Conservation (phyloP, 2,797 vertebrate species). For the Eulemur rubriventer region DNA sequence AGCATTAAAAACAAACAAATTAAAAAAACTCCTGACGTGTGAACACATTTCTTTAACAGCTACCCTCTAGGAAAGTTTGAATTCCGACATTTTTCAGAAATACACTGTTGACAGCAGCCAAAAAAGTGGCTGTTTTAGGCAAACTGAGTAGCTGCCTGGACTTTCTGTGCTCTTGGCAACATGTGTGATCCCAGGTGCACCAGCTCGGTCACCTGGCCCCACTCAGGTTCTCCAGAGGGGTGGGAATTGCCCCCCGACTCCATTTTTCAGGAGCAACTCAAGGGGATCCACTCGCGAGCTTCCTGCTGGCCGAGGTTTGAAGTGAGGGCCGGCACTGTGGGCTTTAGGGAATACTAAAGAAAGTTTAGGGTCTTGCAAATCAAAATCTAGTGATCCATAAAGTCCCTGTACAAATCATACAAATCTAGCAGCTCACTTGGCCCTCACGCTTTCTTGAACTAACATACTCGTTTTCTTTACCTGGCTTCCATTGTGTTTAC, state of each 20-base stretch:
- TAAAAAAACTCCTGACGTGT: background rate
- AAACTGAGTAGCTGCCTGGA: background rate
- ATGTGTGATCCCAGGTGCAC: background rate
- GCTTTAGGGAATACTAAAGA: background rate
- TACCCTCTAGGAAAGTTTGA: background rate
- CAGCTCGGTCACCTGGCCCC: background rate
- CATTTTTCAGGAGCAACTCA: background rate
- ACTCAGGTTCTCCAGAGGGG: background rate
- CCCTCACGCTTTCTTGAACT: background rate
- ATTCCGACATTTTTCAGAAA: background rate
- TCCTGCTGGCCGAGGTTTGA: background rate
- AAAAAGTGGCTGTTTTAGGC: background rate
- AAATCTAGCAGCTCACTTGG: background rate
- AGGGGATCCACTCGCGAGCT: background rate
- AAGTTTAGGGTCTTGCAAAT: background rate
- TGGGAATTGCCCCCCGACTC: background rate
- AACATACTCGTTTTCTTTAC: background rate
- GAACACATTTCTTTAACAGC: background rate
- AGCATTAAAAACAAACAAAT: slow-evolving; percentile 51
- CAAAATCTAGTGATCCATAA: background rate
- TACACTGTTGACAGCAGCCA: background rate
- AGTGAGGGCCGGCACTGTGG: background rate
- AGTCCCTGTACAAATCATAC: too few relatives aligned
- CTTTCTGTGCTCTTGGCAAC: background rate
- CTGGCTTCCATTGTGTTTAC: background rate